A percentile compares a stretch with the other conserved stretches of the same genome.
phyloP scores from a whole-genome alignment of 2,113 vertebrate genomes.

The Apteryx owenii region DNA sequence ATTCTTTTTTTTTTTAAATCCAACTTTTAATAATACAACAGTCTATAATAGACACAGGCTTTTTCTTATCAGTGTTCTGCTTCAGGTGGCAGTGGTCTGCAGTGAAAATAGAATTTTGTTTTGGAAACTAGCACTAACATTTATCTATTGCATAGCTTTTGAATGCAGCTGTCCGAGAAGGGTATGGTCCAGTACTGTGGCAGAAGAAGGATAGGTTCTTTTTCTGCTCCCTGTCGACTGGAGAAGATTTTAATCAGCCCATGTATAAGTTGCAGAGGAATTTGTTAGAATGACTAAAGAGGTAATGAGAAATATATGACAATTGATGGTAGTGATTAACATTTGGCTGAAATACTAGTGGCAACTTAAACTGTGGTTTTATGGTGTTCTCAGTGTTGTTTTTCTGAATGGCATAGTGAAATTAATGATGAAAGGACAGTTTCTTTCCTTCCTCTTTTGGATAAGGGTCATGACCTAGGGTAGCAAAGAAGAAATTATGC shows the following conservation, averaged over 20 bases:
- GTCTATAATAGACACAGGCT: not conserved
- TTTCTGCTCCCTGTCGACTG: not conserved
- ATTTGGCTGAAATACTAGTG: slow-evolving; percentile 40
- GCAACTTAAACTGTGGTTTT: slow-evolving; percentile 57
- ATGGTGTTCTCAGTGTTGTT: slow-evolving; percentile 43
- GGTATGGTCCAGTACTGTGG: not conserved
- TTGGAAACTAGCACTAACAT: not conserved
- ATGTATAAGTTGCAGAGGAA: not conserved
- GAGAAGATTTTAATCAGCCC: slow-evolving; percentile 41
- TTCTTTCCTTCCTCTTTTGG: slow-evolving; percentile 53
- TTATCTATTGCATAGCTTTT: not conserved
- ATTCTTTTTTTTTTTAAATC: not conserved
- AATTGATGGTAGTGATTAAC: slow-evolving; percentile 57
- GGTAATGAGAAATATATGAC: slow-evolving; percentile 57
- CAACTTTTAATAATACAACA: not conserved
- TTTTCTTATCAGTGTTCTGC: not conserved
- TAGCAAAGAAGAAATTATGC: slow-evolving; percentile 44
- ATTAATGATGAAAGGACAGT: slow-evolving; percentile 66
- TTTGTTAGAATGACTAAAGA: slow-evolving; percentile 43
- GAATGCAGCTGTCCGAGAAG: not conserved
- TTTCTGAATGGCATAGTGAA: slow-evolving; percentile 41
- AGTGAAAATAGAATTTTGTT: not conserved
- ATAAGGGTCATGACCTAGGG: slow-evolving; percentile 55
- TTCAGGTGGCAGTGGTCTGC: not conserved
- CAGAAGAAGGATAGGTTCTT: not conserved